These are phyloP conservation scores for Andrena camellia DNA, from an alignment of 2,888 invertebrate genomes.

Conservation along the genomic window DNA sequence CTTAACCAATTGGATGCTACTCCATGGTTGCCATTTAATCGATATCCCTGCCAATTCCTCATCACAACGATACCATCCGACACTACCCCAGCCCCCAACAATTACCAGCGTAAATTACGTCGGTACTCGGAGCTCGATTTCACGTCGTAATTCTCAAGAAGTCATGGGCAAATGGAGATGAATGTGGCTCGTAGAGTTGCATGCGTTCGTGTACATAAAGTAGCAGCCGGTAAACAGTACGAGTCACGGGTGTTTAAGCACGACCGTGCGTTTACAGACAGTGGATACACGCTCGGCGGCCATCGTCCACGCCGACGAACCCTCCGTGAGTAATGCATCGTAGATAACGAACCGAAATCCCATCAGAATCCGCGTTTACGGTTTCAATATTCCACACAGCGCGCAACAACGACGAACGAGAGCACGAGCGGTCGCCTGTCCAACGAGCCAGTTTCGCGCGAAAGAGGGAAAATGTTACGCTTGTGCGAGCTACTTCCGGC, in stretches of 20 bases:
- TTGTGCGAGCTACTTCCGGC: conserved; percentile 30
- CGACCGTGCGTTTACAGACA: conserved; percentile 20
- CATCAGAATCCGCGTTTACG: conserved; percentile 48
- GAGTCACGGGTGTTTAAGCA: conserved; percentile 45
- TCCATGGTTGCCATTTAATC: neutral
- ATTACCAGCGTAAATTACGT: conserved; percentile 6
- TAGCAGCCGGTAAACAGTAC: conserved; percentile 30
- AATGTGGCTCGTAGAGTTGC: conserved; percentile 10
- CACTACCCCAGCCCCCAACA: neutral
- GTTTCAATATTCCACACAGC: conserved; percentile 49
- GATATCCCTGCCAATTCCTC: neutral
- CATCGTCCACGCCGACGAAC: conserved; percentile 28
- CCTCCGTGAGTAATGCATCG: conserved; percentile 44
- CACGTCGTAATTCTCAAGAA: conserved; percentile 41
- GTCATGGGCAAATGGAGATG: conserved; percentile 12
- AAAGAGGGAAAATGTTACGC: conserved; percentile 47
- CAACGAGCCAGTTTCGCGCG: neutral
- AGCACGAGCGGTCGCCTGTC: neutral
- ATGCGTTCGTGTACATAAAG: conserved; percentile 6
- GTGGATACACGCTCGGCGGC: conserved; percentile 1
- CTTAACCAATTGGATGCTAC: neutral
- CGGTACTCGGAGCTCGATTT: conserved; percentile 9
- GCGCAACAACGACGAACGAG: neutral
- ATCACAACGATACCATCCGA: neutral
- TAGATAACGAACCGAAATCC: conserved; percentile 62